These are phyloP conservation scores for Lycaon pictus DNA, from an alignment of 2,113 vertebrate species.

Conservation along the genomic window DNA sequence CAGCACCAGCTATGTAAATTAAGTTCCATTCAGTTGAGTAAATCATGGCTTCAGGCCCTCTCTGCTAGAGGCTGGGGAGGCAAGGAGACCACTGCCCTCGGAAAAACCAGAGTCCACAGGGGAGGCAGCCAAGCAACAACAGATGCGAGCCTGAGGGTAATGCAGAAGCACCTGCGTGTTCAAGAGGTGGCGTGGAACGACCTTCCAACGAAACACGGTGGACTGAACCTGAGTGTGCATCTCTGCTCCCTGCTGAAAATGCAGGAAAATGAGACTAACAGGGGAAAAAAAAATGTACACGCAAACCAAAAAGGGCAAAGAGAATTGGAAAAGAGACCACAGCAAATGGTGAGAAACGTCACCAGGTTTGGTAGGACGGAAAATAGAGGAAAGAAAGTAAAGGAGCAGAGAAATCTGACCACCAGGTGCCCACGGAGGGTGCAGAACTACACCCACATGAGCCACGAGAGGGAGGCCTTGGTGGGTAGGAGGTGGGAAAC, in stretches of 20 bases:
- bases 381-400: neutral
- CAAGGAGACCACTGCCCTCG: neutral
- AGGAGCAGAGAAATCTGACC: neutral
- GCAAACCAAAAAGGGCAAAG: neutral
- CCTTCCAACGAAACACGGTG: neutral
- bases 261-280: neutral
- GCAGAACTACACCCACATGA: neutral
- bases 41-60: neutral
- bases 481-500: neutral
- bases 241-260: neutral
- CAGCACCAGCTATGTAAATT: neutral
- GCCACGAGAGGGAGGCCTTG: neutral
- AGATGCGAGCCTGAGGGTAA: too few relatives aligned
- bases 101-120: neutral
- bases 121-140: too few relatives aligned
- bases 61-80: too few relatives aligned
- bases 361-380: neutral
- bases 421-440: neutral
- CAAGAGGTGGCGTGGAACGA: neutral
- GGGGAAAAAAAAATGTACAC: neutral
- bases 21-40: neutral
- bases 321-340: neutral
- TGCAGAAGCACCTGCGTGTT: rapidly evolving
- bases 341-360: neutral
- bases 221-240: neutral